Percentiles rank a stretch among this genome's conserved stretches.
phyloP scores from a whole-genome alignment of 1,140 invertebrate species.

The Conopomorpha cramerella region DNA sequence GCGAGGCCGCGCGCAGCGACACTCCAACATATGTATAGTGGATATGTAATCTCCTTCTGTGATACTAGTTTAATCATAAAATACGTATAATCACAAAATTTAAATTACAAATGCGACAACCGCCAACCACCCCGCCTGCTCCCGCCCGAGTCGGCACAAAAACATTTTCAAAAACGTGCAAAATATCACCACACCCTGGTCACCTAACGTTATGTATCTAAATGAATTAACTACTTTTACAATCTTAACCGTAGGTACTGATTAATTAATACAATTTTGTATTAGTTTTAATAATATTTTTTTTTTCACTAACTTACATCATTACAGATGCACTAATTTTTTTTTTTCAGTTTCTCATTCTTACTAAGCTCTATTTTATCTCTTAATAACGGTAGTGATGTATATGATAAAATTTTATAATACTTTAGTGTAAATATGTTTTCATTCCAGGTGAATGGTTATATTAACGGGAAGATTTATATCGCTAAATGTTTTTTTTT shows the following conservation, averaged over 20 bases:
- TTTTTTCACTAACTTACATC: conserved; percentile 43
- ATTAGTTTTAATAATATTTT: too few species aligned
- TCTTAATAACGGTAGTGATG: conserved; percentile 44
- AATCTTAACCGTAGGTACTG: conserved; percentile 32
- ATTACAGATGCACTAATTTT: conserved; percentile 45
- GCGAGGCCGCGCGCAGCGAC: conserved; percentile 32
- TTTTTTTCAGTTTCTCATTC: conserved; percentile 42
- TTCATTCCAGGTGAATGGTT: conserved; percentile 29
- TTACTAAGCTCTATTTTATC: conserved; percentile 58
- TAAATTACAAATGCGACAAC: conserved; percentile 33
- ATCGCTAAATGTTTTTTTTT: too few species aligned
- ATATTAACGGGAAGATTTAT: too few species aligned
- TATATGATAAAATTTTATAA: conserved; percentile 55
- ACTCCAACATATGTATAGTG: conserved; percentile 26
- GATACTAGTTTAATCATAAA: conserved; percentile 28
- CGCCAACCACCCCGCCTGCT: conserved; percentile 23
- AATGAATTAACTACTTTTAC: conserved; percentile 50
- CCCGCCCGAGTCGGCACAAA: conserved; percentile 40
- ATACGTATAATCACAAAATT: conserved; percentile 28
- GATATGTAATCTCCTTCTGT: conserved; percentile 52
- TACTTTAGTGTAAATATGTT: conserved; percentile 48
- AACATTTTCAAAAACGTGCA: conserved; percentile 59
- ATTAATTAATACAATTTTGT: conserved; percentile 42
- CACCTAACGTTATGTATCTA: conserved; percentile 57
- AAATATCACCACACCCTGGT: conserved; percentile 61